Conservation (phyloP, 2,113 vertebrate genomes). For the Varanus komodoensis region DNA sequence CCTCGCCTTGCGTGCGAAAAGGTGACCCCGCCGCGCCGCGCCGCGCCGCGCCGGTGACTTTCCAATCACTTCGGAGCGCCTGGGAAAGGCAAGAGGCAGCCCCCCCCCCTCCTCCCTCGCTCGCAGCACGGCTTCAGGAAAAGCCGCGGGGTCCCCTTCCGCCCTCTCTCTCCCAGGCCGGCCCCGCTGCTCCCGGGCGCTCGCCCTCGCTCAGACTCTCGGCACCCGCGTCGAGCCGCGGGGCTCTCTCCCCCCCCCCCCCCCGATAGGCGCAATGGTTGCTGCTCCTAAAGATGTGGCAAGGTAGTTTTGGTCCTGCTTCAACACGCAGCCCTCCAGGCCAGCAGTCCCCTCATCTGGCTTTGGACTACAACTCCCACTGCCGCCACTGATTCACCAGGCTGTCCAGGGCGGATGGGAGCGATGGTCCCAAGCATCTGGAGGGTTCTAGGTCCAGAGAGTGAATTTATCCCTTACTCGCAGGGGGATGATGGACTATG, state of each 20-base stretch:
- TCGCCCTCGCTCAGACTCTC: not conserved
- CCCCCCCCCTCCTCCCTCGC: constrained; percentile 51
- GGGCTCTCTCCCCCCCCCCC: not conserved
- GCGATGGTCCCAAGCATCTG: no score
- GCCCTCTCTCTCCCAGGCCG: constrained; percentile 58
- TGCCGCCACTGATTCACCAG: no score
- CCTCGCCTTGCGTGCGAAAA: constrained; percentile 92
- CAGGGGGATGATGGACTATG: no score
- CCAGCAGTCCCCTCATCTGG: no score
- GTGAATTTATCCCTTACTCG: no score
- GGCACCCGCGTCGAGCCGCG: constrained; percentile 3
- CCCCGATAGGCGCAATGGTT: no score
- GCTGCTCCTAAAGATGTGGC: no score
- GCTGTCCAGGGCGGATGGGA: no score
- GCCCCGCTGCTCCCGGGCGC: not conserved
- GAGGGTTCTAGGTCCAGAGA: no score
- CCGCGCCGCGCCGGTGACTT: constrained; percentile 89
- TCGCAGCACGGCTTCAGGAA: constrained; percentile 58
- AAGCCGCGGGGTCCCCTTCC: constrained; percentile 6
- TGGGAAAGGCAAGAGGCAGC: constrained; percentile 60
- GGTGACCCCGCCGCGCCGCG: constrained; percentile 89
- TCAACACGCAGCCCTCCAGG: no score
- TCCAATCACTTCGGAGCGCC: constrained; percentile 86
- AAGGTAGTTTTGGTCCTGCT: no score
- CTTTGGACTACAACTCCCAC: no score